phyloP scores from a whole-genome alignment of 2,888 invertebrate species.

The Oligia fasciuncula region DNA sequence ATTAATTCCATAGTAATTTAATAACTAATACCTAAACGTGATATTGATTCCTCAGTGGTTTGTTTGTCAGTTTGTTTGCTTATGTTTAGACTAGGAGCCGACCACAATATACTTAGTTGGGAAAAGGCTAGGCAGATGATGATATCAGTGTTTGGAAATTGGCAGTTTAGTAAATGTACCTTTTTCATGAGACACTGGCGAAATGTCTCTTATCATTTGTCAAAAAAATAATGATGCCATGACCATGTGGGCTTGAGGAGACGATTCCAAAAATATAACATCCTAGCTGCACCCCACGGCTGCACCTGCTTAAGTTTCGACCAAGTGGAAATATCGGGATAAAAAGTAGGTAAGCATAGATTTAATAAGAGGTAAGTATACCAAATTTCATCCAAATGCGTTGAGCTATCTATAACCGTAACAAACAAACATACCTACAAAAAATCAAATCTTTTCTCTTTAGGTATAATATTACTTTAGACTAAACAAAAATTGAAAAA shows the following conservation, averaged over 20 bases:
- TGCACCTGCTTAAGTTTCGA: no score
- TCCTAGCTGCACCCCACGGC: no score
- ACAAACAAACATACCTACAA: not conserved
- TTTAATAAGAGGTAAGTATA: no score
- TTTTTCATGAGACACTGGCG: not conserved
- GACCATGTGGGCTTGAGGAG: not conserved
- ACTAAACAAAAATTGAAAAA: not conserved
- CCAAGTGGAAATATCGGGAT: no score
- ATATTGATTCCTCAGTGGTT: conserved; percentile 14
- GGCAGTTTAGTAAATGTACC: no score
- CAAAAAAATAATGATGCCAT: no score
- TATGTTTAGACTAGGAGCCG: not conserved
- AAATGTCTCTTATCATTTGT: not conserved
- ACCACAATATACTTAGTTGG: no score
- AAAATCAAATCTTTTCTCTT: not conserved
- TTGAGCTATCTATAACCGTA: no score
- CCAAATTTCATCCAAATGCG: no score
- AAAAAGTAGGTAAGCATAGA: no score
- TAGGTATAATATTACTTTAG: not conserved
- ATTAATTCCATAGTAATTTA: conserved; percentile 31
- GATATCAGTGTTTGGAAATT: not conserved
- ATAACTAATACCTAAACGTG: conserved; percentile 4
- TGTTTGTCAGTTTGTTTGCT: not conserved
- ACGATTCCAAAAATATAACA: not conserved
- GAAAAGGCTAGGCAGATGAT: no score